These are phyloP conservation scores for Aspidoscelis tigris DNA, from an alignment of 2,113 vertebrate species.

Conservation along the genomic window DNA sequence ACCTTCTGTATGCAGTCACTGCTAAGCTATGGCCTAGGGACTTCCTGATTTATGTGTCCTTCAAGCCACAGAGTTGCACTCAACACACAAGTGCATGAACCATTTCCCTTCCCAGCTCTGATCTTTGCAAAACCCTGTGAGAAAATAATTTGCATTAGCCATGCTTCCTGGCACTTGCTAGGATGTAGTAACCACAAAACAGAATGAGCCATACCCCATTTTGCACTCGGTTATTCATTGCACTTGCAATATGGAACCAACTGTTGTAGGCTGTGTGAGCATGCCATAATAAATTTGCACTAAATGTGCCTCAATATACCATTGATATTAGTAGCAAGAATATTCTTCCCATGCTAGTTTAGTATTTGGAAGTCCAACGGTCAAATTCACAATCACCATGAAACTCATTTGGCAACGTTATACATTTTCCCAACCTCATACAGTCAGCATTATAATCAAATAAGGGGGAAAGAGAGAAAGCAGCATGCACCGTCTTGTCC, in stretches of 20 bases:
- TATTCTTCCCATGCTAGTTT: background rate
- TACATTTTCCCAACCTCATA: no score
- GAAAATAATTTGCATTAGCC: background rate
- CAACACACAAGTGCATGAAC: background rate
- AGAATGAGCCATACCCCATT: background rate
- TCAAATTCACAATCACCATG: no score
- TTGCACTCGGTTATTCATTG: background rate
- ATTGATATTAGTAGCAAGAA: background rate
- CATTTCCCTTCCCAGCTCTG: constrained; percentile 8
- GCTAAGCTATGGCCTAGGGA: background rate
- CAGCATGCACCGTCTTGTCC: no score
- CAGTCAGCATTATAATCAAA: no score
- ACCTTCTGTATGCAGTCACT: background rate
- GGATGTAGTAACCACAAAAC: background rate
- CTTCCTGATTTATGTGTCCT: background rate
- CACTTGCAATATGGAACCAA: background rate
- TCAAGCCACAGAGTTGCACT: background rate
- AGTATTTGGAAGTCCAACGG: no score
- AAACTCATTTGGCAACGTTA: no score
- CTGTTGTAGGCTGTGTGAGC: background rate
- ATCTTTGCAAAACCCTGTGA: background rate
- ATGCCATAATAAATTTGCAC: background rate
- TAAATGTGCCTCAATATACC: background rate
- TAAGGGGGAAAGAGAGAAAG: no score
- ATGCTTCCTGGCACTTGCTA: background rate